phyloP scores from a whole-genome alignment of 2,888 invertebrate genomes.

The Andrena trimmerana region DNA sequence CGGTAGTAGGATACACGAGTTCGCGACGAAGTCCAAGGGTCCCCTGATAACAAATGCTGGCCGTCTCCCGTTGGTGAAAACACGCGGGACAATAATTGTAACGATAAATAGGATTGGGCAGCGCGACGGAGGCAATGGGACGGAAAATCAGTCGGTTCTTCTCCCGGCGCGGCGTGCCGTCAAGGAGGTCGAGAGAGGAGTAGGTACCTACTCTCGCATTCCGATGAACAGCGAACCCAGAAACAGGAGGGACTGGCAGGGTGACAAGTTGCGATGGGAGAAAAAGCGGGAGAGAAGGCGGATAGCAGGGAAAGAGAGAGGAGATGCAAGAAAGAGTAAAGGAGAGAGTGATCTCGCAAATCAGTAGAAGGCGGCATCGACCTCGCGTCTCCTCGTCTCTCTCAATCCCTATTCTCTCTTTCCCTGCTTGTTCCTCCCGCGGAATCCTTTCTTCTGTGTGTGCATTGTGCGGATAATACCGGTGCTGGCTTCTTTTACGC shows the following conservation, averaged over 20 bases:
- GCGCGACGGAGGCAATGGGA: constrained; percentile 44
- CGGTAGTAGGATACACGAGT: neutral
- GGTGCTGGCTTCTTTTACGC: constrained; percentile 58
- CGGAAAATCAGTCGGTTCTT: constrained; percentile 56
- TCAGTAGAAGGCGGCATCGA: constrained; percentile 68
- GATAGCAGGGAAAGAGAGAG: constrained; percentile 4
- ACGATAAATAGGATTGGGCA: constrained; percentile 47
- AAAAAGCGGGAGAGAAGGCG: constrained; percentile 30
- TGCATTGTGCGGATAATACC: constrained; percentile 64
- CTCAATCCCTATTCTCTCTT: constrained; percentile 9
- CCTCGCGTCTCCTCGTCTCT: constrained; percentile 44
- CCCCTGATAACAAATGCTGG: neutral
- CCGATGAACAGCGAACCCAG: constrained; percentile 50
- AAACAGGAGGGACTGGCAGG: constrained; percentile 49
- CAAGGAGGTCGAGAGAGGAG: constrained; percentile 47
- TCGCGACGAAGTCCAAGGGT: neutral
- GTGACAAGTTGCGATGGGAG: constrained; percentile 50
- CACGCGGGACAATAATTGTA: constrained; percentile 49
- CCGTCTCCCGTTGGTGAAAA: constrained; percentile 10
- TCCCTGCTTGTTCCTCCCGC: constrained; percentile 22
- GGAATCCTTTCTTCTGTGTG: constrained; percentile 63
- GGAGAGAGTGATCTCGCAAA: constrained; percentile 66
- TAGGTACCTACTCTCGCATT: constrained; percentile 47
- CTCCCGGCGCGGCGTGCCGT: constrained; percentile 29
- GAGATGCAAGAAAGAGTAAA: constrained; percentile 16